Evolutionary conservation across 1,140 invertebrate genomes (phyloP).

Genomic region (Diorhabda elongata): DNA sequence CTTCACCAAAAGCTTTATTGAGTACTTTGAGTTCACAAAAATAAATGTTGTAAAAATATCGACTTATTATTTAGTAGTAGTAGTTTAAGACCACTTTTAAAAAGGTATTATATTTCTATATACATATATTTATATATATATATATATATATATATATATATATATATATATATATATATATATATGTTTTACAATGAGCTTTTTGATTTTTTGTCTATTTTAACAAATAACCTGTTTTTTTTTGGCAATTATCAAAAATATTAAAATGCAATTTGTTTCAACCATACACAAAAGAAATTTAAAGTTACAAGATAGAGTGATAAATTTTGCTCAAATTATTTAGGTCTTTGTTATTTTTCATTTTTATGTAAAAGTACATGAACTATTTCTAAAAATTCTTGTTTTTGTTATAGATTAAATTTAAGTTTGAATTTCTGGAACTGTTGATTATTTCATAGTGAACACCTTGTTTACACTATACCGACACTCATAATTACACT

Average conservation of each 20-base stretch:
- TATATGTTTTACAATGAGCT: not conserved
- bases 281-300: too few species aligned
- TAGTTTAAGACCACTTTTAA: too few species aligned
- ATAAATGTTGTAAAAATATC: slow-evolving; percentile 1
- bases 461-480: too few species aligned
- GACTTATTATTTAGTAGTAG: not conserved
- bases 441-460: too few species aligned
- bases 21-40: slow-evolving; percentile 57
- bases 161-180: slow-evolving; percentile 10
- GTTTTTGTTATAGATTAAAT: too few species aligned
- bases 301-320: too few species aligned
- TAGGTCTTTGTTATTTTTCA: slow-evolving; percentile 49
- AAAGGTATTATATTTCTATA: not conserved
- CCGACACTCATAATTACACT: too few species aligned
- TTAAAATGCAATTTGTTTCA: slow-evolving; percentile 66
- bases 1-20: slow-evolving; percentile 76
- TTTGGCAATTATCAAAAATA: slow-evolving; percentile 46
- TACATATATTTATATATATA: slow-evolving; percentile 1
- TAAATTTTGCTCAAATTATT: too few species aligned
- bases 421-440: too few species aligned
- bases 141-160: slow-evolving; percentile 1
- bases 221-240: slow-evolving; percentile 23
- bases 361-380: slow-evolving; percentile 53
- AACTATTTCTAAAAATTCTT: slow-evolving; percentile 34
- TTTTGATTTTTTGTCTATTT: not conserved